A percentile compares a stretch with the other conserved stretches of the same genome.
Evolutionary conservation across 1,140 invertebrate genomes (phyloP).

Genomic region (Papilio aristodemus): DNA sequence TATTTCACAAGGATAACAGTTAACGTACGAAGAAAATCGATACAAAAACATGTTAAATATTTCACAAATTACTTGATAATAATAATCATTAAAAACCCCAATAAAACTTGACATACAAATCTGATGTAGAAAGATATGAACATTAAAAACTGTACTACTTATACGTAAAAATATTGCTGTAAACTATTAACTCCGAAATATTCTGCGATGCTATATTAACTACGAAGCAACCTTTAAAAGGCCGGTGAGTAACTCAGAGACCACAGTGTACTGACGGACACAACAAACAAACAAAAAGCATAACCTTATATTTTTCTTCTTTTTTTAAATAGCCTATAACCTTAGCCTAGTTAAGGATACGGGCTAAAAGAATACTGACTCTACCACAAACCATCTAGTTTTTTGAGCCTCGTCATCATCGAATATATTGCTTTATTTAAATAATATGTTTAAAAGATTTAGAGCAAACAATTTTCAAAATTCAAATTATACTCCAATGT

Average conservation of each 20-base stretch:
- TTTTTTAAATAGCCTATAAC: too few species aligned
- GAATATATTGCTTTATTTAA: not conserved
- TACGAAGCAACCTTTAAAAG: constrained; percentile 1
- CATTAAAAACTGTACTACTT: not conserved
- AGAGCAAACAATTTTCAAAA: constrained; percentile 12
- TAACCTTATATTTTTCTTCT: too few species aligned
- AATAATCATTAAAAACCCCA: not conserved
- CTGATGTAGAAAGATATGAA: not conserved
- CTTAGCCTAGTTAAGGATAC: too few species aligned
- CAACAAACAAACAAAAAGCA: constrained; percentile 1
- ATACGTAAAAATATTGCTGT: not conserved
- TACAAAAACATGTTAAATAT: not conserved
- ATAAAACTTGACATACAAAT: not conserved
- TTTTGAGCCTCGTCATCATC: not conserved
- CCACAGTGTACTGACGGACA: not conserved
- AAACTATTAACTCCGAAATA: not conserved
- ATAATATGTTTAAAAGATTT: not conserved
- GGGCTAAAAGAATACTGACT: too few species aligned
- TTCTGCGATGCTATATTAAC: not conserved
- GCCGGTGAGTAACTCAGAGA: constrained; percentile 12
- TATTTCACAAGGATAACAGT: not conserved
- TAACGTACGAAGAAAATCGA: not conserved
- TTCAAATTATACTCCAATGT: constrained; percentile 12
- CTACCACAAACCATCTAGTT: too few species aligned
- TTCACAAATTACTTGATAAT: not conserved